Conservation (phyloP, 2,888 invertebrate genomes). For the Fissipunctia ypsillon region DNA sequence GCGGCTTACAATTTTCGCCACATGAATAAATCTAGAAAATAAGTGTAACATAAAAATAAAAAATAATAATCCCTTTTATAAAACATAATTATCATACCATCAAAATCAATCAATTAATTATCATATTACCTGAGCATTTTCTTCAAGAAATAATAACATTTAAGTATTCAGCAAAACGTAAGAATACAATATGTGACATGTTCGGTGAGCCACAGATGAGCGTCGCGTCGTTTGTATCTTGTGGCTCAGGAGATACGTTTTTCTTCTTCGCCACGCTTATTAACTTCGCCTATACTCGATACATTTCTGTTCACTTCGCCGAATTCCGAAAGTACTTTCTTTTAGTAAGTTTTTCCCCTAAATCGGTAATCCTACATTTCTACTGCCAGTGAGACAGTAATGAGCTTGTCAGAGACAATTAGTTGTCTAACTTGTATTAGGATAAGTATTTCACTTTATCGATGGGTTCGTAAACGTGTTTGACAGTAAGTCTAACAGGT, state of each 20-base stretch:
- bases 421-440: slow-evolving; percentile 14
- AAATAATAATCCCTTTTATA: too few species aligned
- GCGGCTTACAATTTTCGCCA: background rate
- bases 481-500: background rate
- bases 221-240: background rate
- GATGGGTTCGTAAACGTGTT: background rate
- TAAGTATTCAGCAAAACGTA: background rate
- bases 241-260: background rate
- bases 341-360: background rate
- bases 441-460: slow-evolving; percentile 1
- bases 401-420: slow-evolving; percentile 25
- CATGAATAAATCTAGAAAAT: background rate
- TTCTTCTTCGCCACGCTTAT: background rate
- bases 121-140: background rate
- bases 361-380: slow-evolving; percentile 36
- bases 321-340: background rate
- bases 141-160: background rate
- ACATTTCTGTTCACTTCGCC: background rate
- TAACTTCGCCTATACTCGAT: slow-evolving; percentile 6
- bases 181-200: background rate
- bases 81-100: background rate
- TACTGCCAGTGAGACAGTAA: background rate
- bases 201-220: background rate
- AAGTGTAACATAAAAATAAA: too few species aligned
- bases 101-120: too few species aligned